phyloP scores from a whole-genome alignment of 1,140 invertebrate genomes.

The Trichoplusia ni region DNA sequence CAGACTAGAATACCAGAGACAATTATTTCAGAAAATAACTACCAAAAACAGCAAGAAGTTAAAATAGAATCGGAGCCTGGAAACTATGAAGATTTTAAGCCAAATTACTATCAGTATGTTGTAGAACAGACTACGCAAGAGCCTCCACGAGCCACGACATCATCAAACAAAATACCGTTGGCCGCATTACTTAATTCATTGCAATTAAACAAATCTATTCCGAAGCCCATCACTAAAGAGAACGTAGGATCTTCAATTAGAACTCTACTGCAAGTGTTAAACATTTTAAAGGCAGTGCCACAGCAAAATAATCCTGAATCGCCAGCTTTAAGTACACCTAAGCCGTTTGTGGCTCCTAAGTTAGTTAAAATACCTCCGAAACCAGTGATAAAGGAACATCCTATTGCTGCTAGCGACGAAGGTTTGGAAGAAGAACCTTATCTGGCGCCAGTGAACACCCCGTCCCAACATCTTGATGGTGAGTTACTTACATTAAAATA shows the following conservation, averaged over 20 bases:
- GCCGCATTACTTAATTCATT: slow-evolving; percentile 83
- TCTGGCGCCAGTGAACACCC: slow-evolving; percentile 63
- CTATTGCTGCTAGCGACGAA: slow-evolving; percentile 29
- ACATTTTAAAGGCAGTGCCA: slow-evolving; percentile 83
- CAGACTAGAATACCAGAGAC: slow-evolving; percentile 30
- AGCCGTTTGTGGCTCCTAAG: slow-evolving; percentile 60
- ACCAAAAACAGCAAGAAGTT: slow-evolving; percentile 40
- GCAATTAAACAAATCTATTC: slow-evolving; percentile 87
- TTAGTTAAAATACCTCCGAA: slow-evolving; percentile 39
- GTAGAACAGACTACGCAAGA: slow-evolving; percentile 52
- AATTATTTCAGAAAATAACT: slow-evolving; percentile 35
- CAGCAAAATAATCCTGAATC: slow-evolving; percentile 57
- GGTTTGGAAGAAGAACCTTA: slow-evolving; percentile 65
- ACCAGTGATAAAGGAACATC: slow-evolving; percentile 10
- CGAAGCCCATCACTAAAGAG: slow-evolving; percentile 87
- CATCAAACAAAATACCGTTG: slow-evolving; percentile 53
- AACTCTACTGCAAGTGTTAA: slow-evolving; percentile 87
- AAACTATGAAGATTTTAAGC: slow-evolving; percentile 42
- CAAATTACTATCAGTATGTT: slow-evolving; percentile 56
- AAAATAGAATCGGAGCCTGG: slow-evolving; percentile 38
- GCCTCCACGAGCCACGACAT: slow-evolving; percentile 40
- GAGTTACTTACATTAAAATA: slow-evolving; percentile 28
- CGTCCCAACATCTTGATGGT: slow-evolving; percentile 76
- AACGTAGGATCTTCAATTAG: slow-evolving; percentile 90
- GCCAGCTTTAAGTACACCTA: slow-evolving; percentile 64